phyloP scores from a whole-genome alignment of 2,888 invertebrate species.

The Mycalesis mineus region DNA sequence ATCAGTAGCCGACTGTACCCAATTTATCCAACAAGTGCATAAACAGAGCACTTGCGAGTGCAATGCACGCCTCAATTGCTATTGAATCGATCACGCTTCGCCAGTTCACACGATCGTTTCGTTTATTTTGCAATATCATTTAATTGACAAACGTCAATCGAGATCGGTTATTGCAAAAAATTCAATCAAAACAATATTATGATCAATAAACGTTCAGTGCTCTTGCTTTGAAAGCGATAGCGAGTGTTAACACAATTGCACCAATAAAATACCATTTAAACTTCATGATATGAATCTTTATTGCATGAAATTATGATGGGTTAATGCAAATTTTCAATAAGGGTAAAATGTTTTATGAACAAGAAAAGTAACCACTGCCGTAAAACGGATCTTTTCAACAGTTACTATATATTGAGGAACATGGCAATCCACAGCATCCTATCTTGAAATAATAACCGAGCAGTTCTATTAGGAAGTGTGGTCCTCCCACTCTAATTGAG shows the following conservation, averaged over 20 bases:
- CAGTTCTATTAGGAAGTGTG: constrained; percentile 8
- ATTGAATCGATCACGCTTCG: constrained; percentile 40
- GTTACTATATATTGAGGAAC: background rate
- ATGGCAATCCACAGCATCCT: constrained; percentile 14
- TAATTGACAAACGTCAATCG: constrained; percentile 5
- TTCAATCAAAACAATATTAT: background rate
- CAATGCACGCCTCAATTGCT: constrained; percentile 38
- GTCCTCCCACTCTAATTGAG: constrained; percentile 20
- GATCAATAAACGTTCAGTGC: no score
- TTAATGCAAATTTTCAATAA: background rate
- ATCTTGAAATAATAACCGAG: constrained; percentile 14
- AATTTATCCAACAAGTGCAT: constrained; percentile 26
- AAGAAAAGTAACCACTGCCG: background rate
- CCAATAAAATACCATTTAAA: background rate
- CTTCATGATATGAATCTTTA: background rate
- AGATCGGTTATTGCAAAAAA: constrained; percentile 1
- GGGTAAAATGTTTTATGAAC: background rate
- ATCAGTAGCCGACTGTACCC: constrained; percentile 14
- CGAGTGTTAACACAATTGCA: background rate
- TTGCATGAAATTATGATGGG: background rate
- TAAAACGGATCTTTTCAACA: background rate
- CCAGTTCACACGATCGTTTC: constrained; percentile 32
- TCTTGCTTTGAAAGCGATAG: no score
- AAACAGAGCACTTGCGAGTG: constrained; percentile 32
- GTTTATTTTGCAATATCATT: constrained; percentile 12